phyloP scores from a whole-genome alignment of 2,797 vertebrate genomes.

The Sorex maritimensis region DNA sequence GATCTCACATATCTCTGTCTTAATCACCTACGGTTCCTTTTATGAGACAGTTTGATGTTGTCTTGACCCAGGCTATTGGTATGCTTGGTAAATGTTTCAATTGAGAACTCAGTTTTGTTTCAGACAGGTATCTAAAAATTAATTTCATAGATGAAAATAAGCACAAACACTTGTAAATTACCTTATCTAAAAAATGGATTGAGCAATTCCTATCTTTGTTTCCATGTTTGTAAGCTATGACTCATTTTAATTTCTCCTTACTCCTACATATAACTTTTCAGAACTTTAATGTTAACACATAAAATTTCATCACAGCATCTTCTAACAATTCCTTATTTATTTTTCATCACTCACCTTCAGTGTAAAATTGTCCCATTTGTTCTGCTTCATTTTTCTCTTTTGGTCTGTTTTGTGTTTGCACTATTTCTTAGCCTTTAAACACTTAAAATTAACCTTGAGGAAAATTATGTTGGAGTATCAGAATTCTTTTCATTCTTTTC shows the following conservation, averaged over 20 bases:
- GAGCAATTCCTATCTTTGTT: background rate
- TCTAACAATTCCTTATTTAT: slow-evolving; percentile 30
- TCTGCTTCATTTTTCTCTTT: background rate
- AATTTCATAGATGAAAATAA: background rate
- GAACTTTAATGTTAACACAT: background rate
- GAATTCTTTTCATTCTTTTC: background rate
- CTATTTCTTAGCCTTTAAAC: background rate
- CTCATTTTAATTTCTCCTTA: background rate
- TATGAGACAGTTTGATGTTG: background rate
- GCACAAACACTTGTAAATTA: background rate
- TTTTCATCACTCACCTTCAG: background rate
- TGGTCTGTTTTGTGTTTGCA: background rate
- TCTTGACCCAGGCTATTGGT: background rate
- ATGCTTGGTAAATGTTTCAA: background rate
- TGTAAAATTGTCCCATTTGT: background rate
- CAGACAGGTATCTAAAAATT: no score
- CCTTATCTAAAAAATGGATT: background rate
- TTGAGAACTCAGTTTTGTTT: slow-evolving; percentile 1
- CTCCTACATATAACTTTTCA: background rate
- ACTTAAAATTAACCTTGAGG: background rate
- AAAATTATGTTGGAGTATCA: background rate
- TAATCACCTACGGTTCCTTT: background rate
- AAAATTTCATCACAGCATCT: background rate
- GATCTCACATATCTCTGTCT: background rate
- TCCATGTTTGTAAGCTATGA: slow-evolving; percentile 13